A percentile compares a stretch with the other conserved stretches of the same genome.
Evolutionary conservation across 2,113 vertebrate genomes (phyloP).

Genomic region (Pluvianellus socialis): DNA sequence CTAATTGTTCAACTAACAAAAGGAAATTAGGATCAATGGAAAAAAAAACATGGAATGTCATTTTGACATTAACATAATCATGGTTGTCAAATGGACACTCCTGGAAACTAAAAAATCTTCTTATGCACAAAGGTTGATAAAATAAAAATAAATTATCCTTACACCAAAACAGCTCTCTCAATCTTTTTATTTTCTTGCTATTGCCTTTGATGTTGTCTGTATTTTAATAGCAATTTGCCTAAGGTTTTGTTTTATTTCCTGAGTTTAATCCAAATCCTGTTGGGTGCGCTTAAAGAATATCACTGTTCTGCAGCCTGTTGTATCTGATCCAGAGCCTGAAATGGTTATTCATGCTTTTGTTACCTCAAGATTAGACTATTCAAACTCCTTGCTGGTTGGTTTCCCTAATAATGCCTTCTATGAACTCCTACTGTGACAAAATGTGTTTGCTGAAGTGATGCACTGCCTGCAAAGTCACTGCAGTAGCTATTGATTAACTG

Average conservation of each 20-base stretch:
- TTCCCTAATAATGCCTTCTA: slow-evolving; percentile 13
- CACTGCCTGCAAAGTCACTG: slow-evolving; percentile 1
- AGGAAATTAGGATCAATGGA: background rate
- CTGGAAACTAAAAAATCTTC: background rate
- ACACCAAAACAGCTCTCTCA: background rate
- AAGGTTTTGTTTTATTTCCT: slow-evolving; percentile 42
- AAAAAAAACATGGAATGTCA: background rate
- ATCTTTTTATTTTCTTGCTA: background rate
- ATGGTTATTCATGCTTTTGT: slow-evolving; percentile 54
- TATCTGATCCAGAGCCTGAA: slow-evolving; percentile 56
- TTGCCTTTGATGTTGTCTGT: slow-evolving; percentile 21
- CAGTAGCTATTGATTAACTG: background rate
- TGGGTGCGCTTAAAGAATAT: slow-evolving; percentile 38
- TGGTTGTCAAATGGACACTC: background rate
- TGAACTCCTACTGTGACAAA: background rate
- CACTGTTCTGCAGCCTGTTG: slow-evolving; percentile 36
- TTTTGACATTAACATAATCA: background rate
- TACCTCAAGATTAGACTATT: slow-evolving; percentile 37
- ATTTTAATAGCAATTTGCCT: slow-evolving; percentile 35
- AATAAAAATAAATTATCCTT: slow-evolving; percentile 4
- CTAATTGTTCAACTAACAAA: background rate
- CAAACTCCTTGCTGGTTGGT: background rate
- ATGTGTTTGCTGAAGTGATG: background rate
- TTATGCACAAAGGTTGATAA: background rate
- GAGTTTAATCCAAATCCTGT: slow-evolving; percentile 39